Evolutionary conservation across 1,140 invertebrate species (phyloP), one percentile per base, ranked within the genome.

Genomic region (Galleria mellonella): DNA sequence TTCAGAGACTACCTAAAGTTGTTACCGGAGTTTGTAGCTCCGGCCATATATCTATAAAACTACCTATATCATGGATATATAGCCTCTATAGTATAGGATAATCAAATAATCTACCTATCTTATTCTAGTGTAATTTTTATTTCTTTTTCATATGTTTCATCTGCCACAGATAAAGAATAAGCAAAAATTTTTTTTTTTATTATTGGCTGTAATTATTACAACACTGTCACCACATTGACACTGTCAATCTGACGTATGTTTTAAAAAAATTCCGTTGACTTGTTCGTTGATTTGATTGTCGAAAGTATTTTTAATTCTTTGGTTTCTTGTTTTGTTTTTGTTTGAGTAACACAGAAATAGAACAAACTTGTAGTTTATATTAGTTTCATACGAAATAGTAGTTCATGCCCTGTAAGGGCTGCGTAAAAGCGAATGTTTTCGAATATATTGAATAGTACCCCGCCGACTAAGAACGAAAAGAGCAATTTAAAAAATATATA

Each of bases 401-500:
- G 15, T 33, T 32, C 15, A 10, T 10, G 10, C n/a, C 23, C 23
- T 42, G 10, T 35, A 35, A 27, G 35, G 31, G 27, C 31, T 40
- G 35, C 13, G 11, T 13, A 35, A 9, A 42, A 41, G 48, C 56
- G 66, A 54, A 65, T 69, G 59, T 52, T 65, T 62, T 52, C 50
- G 15, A 62, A 54, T 52, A 58, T 60, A 36, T 32, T 55, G 12
- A 47, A 57, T 37, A 30, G 37, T 45, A 40, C 38, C 37, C 37
- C 50, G 37, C 39, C 51, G 33, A 43, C 29, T 43, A 43, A 33
- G 29, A 54, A 60, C 54, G 57, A 69, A 42, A 54, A 59, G 11
- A 61, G 43, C 37, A 51, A 42, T 35, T 31, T 62, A 41, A 66
- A 60, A 31, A 60, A 44, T 44, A 59, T 73, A 47, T 58, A 64